Evolutionary conservation across 2,797 vertebrate species (phyloP).

Genomic region (Galaxias olidus): DNA sequence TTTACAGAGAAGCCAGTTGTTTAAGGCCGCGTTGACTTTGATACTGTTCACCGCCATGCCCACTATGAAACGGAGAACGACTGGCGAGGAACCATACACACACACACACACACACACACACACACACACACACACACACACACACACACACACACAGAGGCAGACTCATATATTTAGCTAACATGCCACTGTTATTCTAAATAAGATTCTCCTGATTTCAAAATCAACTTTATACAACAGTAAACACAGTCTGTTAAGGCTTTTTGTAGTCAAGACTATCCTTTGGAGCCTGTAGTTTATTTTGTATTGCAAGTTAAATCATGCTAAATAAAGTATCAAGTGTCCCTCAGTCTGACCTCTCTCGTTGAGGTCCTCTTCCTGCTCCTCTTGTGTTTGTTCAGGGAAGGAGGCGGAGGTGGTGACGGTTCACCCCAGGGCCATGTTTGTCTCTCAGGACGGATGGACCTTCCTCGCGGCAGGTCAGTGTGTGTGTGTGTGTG

Average conservation of each 20-base stretch:
- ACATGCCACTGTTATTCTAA: no score
- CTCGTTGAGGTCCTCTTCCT: background rate
- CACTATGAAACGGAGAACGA: background rate
- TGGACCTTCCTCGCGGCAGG: constrained; percentile 89
- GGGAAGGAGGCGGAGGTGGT: constrained; percentile 77
- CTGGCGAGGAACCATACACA: background rate
- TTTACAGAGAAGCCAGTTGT: constrained; percentile 29
- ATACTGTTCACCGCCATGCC: background rate
- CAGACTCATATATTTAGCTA: no score
- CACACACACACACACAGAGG: no score
- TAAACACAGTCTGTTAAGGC: no score
- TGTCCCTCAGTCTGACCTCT: background rate
- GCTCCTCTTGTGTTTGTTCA: constrained; percentile 52
- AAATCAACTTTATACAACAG: no score
- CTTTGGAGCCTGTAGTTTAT: no score
- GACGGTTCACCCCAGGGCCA: constrained; percentile 82
- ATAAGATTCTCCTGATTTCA: no score
- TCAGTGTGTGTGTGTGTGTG: constrained; percentile 42
- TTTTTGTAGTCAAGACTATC: no score
- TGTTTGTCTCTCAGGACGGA: constrained; percentile 83
- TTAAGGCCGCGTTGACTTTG: constrained; percentile 7
- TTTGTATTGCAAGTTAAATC: no score
- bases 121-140: background rate
- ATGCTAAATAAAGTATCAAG: no score
- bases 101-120: background rate